These are phyloP conservation scores for Iguana delicatissima DNA, from an alignment of 2,797 vertebrate genomes.

Conservation along the genomic window DNA sequence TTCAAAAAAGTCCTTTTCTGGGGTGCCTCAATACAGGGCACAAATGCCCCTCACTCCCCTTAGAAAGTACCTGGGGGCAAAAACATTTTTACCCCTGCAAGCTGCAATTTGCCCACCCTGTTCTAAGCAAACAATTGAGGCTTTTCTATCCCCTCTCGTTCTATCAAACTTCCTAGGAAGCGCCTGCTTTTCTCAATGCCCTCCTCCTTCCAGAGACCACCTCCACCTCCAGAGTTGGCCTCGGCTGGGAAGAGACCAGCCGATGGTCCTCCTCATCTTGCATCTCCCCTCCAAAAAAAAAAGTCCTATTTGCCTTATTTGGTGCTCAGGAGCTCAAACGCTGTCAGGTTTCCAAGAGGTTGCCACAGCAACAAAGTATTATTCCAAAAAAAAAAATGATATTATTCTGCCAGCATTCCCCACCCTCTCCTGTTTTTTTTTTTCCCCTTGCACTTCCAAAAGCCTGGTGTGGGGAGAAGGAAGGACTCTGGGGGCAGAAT, in stretches of 20 bases:
- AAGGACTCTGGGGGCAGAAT: neutral
- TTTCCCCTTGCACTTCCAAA: conserved; percentile 3
- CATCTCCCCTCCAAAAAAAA: neutral
- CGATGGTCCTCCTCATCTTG: neutral
- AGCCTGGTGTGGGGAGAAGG: neutral
- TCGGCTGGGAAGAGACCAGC: accelerated
- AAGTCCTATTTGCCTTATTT: conserved; percentile 72
- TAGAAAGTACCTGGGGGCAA: no score
- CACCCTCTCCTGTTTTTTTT: neutral
- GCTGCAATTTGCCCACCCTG: neutral
- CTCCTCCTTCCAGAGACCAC: neutral
- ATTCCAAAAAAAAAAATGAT: conserved; percentile 67
- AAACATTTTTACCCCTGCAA: no score
- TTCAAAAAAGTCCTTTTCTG: neutral
- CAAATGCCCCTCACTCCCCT: no score
- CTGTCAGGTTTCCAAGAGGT: conserved; percentile 69
- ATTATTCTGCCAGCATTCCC: conserved; percentile 58
- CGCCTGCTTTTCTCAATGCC: neutral
- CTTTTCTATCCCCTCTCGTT: no score
- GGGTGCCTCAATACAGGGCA: neutral
- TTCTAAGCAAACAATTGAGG: neutral
- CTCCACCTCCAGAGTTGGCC: neutral
- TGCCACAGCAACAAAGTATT: conserved; percentile 66
- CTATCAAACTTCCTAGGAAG: neutral
- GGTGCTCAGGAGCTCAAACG: conserved; percentile 67